Evolutionary conservation across 2,113 vertebrate genomes (phyloP).

Genomic region (Ariopsis seemanni): DNA sequence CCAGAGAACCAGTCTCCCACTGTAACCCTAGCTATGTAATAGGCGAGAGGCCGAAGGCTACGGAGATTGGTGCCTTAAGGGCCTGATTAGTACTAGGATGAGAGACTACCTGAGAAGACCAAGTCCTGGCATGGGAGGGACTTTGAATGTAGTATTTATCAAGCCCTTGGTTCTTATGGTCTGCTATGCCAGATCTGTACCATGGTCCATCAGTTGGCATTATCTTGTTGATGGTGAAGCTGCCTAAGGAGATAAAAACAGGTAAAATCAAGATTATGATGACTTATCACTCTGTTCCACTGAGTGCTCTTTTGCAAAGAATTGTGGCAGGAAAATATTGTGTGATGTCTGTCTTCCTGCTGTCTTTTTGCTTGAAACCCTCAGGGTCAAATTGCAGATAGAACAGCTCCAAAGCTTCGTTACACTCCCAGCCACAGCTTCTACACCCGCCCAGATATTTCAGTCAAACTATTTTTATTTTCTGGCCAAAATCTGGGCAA

Average conservation of each 20-base stretch:
- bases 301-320: neutral
- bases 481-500: neutral
- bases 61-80: no score
- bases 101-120: no score
- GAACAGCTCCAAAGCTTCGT: constrained; percentile 16
- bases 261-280: neutral
- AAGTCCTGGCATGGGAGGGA: no score
- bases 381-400: constrained; percentile 45
- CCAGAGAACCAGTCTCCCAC: no score
- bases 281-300: neutral
- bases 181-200: neutral
- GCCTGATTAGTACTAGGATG: no score
- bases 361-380: constrained; percentile 44
- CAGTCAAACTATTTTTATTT: constrained; percentile 29
- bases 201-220: neutral
- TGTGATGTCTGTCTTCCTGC: constrained; percentile 34
- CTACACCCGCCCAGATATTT: constrained; percentile 14
- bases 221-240: neutral
- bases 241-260: neutral
- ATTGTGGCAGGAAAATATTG: constrained; percentile 4
- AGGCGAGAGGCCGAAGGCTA: no score
- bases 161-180: neutral
- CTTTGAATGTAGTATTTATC: neutral
- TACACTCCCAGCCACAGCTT: neutral
- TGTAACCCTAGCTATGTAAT: no score